Evolutionary conservation across 2,888 invertebrate species (phyloP).

Genomic region (Achlya flavicornis): DNA sequence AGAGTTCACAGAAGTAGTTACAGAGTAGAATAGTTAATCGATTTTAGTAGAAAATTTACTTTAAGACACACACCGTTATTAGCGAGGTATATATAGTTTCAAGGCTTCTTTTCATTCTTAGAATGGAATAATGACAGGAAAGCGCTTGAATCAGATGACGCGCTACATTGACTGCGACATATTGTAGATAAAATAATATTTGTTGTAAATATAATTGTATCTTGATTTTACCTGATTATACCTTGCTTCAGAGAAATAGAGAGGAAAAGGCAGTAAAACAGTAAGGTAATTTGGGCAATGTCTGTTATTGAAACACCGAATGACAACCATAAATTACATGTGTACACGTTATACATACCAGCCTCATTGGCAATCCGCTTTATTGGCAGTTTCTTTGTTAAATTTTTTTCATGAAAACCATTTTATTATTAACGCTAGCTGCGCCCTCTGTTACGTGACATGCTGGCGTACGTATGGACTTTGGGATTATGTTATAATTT

Average conservation of each 20-base stretch:
- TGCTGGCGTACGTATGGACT: not conserved
- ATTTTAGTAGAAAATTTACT: too few relatives aligned
- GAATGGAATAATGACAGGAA: too few relatives aligned
- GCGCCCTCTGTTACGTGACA: not conserved
- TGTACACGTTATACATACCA: not conserved
- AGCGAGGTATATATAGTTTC: too few relatives aligned
- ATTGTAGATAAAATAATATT: too few relatives aligned
- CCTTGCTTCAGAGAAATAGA: too few relatives aligned
- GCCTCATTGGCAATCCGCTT: not conserved
- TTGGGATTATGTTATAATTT: not conserved
- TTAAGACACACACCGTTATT: not conserved
- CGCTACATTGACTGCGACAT: too few relatives aligned
- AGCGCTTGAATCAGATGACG: not conserved
- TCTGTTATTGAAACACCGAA: constrained; percentile 34
- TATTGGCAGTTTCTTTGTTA: constrained; percentile 1
- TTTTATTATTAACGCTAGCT: not conserved
- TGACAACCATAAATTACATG: constrained; percentile 17
- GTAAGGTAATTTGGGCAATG: not conserved
- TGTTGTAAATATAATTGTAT: too few relatives aligned
- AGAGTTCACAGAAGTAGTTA: not conserved
- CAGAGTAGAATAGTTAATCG: too few relatives aligned
- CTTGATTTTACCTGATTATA: too few relatives aligned
- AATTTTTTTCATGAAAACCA: not conserved
- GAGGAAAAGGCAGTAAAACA: not conserved
- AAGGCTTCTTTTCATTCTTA: too few relatives aligned